phyloP scores from a whole-genome alignment of 2,797 vertebrate genomes.

The Acipenser oxyrinchus region DNA sequence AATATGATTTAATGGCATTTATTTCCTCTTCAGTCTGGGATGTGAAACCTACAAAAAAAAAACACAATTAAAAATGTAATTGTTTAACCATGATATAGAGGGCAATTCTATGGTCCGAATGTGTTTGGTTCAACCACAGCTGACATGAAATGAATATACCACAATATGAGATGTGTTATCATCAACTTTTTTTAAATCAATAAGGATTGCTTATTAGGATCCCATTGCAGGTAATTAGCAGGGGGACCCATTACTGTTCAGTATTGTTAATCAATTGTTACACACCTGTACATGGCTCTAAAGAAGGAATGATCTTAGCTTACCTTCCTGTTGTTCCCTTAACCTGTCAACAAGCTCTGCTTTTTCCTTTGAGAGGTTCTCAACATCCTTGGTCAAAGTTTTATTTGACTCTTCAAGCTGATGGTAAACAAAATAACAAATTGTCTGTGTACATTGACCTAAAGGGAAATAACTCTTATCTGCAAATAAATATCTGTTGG shows the following conservation, averaged over 20 bases:
- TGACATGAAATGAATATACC: no score
- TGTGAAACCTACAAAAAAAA: constrained; percentile 60
- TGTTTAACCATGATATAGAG: no score
- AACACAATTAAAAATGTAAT: not conserved
- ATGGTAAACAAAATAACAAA: not conserved
- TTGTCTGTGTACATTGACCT: not conserved
- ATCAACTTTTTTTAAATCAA: no score
- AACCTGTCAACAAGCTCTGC: constrained; percentile 74
- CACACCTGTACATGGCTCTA: no score
- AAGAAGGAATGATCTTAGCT: not conserved
- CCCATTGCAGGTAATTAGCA: no score
- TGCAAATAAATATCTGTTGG: not conserved
- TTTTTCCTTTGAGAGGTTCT: constrained; percentile 85
- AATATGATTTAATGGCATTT: constrained; percentile 67
- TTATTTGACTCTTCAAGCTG: constrained; percentile 90
- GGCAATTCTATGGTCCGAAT: no score
- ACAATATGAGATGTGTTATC: no score
- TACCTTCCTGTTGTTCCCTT: constrained; percentile 73
- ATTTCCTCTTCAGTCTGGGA: constrained; percentile 76
- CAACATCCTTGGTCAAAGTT: constrained; percentile 89
- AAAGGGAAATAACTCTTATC: not conserved
- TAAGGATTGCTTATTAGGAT: no score
- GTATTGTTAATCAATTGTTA: no score
- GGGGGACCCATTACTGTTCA: no score
- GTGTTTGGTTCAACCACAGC: no score